Base-by-base conservation (phyloP, 2,888 invertebrate species). In the Autographa gamma region DNA sequence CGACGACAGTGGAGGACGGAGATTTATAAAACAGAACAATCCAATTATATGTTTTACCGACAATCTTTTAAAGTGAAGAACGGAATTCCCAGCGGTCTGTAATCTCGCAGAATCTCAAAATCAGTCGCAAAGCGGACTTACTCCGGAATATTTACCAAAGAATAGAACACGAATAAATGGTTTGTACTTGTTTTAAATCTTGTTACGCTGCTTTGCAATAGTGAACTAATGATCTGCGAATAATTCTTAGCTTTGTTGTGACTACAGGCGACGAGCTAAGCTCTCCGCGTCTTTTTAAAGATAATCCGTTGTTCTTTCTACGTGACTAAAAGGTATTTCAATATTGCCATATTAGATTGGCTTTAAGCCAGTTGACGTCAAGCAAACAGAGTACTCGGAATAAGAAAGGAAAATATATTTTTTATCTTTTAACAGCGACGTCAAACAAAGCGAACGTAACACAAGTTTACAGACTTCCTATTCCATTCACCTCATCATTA, bases 401-500 rank as follows among this genome's bases (percentile, higher is more conserved):
- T 31, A 60, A 31, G 31, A 61, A 68, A 58, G 59, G 14, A 16
- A 59, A 63, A 69, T 61, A 80, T 63, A 70, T 70, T 9, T 43
- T 63, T 71, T 63, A 59, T 25, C 54, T 56, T 56, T 56, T 56
- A 56, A 25, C 54, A 18, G 41, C 59, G 43, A 54, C 67, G 61
- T 60, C 59, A 72, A 75, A 77, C 73, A 76, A 79, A 65, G 74
- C 62, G 64, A 66, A 32, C 59, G 60, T 66, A 68, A 71, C 66
- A 70, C 52, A 79, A 69, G 64, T 75, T 77, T 76, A 77, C 58
- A 64, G 61, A 68, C 66, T 69, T 69, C 75, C 69, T 32, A 62
- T 81, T 80, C 73, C 69, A 69, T 73, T 75, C 63, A 74, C 77
- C 72, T 74, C 71, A 81, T 83, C 82, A 76, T 77, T 73, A 85